Evolutionary conservation across 2,888 invertebrate species (phyloP).

Genomic region (Netelia virgata): DNA sequence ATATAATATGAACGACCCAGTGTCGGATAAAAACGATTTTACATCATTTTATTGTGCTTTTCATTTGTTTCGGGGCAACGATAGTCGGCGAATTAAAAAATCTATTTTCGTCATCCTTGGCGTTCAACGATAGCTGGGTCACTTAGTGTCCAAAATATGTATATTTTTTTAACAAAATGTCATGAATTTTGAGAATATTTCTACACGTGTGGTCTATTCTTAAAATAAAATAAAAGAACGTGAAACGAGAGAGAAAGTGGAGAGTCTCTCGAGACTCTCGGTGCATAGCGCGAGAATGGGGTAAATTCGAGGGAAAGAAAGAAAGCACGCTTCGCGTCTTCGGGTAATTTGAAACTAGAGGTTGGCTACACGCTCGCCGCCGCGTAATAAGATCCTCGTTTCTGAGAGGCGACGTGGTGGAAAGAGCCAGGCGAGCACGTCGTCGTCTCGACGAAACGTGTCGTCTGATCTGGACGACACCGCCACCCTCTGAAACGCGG

Average conservation of each 20-base stretch:
- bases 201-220: neutral
- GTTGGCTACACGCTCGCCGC: constrained; percentile 72
- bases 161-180: no score
- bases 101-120: no score
- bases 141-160: no score
- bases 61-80: no score
- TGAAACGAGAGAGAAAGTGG: constrained; percentile 41
- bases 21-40: no score
- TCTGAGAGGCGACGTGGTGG: constrained; percentile 67
- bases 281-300: constrained; percentile 11
- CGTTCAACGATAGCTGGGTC: no score
- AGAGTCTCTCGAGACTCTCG: constrained; percentile 42
- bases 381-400: constrained; percentile 75
- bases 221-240: constrained; percentile 34
- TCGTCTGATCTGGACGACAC: constrained; percentile 38
- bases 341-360: constrained; percentile 75
- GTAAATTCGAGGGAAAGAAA: constrained; percentile 36
- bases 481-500: constrained; percentile 16
- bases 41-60: no score
- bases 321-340: constrained; percentile 53
- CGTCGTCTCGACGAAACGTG: constrained; percentile 63
- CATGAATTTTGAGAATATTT: neutral
- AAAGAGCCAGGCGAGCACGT: constrained; percentile 64
- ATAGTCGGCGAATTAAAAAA: no score
- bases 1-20: no score